Base-by-base conservation (phyloP, 2,888 invertebrate species). In the Exephanes ischioxanthus region DNA sequence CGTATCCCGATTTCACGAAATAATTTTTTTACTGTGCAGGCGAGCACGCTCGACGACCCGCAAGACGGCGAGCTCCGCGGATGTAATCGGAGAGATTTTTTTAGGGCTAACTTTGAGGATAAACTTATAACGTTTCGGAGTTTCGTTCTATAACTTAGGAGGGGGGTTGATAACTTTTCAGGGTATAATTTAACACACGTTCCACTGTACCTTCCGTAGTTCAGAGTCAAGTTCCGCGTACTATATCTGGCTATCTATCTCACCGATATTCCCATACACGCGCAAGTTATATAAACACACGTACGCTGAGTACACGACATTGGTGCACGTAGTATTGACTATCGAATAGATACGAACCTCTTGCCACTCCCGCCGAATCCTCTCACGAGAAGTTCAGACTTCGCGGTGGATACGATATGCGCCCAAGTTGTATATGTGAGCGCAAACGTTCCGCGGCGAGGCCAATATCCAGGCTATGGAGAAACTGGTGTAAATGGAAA, bases 321-420 rank as follows among this genome's bases (percentile, higher is more conserved):
- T 85, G 89, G 88, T 86, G 87, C 90, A 90, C 88, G 89, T 89
- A 86, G 87, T 90, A 91, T 91, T 89, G 90, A 91, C 90, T 90
- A 88, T 91, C 90, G 88, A 89, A 90, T 88, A 86, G 89, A 90
- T 90, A 89, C 76, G 75, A 75, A 67, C 70, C 68, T 71, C 72
- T 68, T 58, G 70, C 26, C 30, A 53, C 68, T n/a, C 51, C 41
- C 66, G 41, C 11, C 14, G 30, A 63, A 11, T 30, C 63, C 33
- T 41, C 68, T 70, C 78, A 48, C 33, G 26, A 81, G 77, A 71
- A 63, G 51, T 73, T 51, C 33, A 45, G 68, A 85, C 53, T 75
- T 66, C 33, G 55, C 63, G 63, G 63, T 63, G 41, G 45, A 37
- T 33, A 48, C 26, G 63, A 22, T 73, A 37, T 68, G 68, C 73